phyloP scores from a whole-genome alignment of 2,113 vertebrate species.

The Orycteropus afer region DNA sequence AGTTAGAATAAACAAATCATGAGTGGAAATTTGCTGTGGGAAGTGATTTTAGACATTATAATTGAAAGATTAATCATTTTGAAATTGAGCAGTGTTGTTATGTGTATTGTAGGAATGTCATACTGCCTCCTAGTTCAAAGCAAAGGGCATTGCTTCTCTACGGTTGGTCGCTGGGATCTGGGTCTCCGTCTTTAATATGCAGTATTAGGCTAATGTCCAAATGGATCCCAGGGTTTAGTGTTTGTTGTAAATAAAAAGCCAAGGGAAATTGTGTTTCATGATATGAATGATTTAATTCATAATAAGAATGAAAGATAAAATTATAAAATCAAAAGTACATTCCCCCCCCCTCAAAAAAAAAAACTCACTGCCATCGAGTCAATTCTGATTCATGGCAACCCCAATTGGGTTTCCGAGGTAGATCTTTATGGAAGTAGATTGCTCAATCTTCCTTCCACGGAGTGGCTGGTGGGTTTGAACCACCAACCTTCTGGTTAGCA shows the following conservation, averaged over 20 bases:
- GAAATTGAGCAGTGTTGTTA: neutral
- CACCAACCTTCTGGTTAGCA: no score
- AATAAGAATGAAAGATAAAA: conserved; percentile 5
- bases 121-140: conserved; percentile 25
- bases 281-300: conserved; percentile 46
- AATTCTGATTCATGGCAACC: no score
- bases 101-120: neutral
- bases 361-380: no score
- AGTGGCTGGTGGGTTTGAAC: no score
- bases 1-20: neutral
- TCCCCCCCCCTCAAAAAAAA: neutral
- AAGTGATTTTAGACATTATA: conserved; percentile 23
- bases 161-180: neutral
- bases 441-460: no score
- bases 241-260: conserved; percentile 3
- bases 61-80: neutral
- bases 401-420: no score
- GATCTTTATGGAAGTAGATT: no score
- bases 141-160: neutral
- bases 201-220: neutral
- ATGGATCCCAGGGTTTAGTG: conserved; percentile 5
- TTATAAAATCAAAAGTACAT: neutral
- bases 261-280: conserved; percentile 3
- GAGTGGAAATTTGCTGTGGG: neutral
- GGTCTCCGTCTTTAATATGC: neutral